Evolutionary conservation across 1,140 invertebrate species (phyloP).

Genomic region (Drosophila ananassae): DNA sequence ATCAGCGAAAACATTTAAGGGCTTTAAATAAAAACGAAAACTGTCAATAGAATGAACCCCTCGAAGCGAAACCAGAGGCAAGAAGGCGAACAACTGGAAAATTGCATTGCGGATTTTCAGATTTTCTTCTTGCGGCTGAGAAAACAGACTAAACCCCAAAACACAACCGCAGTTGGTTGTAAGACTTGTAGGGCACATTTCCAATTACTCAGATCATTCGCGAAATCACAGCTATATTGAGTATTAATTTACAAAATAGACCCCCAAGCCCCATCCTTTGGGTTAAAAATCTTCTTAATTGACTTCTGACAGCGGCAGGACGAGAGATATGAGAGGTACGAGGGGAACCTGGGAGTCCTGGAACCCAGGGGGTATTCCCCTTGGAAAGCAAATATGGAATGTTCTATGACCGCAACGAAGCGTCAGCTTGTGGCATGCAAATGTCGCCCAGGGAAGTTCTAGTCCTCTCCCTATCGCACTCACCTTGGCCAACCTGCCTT

Average conservation of each 20-base stretch:
- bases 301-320: constrained; percentile 31
- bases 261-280: neutral
- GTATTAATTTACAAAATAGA: neutral
- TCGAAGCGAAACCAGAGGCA: constrained; percentile 14
- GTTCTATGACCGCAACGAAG: constrained; percentile 38
- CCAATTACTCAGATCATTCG: constrained; percentile 14
- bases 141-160: neutral
- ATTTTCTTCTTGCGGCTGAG: constrained; percentile 1
- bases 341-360: neutral
- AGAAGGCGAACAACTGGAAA: constrained; percentile 60
- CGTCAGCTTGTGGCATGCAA: constrained; percentile 50
- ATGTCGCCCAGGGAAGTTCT: constrained; percentile 31
- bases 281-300: constrained; percentile 33
- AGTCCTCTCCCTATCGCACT: neutral
- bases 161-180: constrained; percentile 17
- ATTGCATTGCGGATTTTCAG: constrained; percentile 63
- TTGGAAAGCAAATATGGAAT: constrained; percentile 25
- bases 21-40: constrained; percentile 43
- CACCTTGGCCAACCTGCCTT: neutral
- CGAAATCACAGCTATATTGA: neutral
- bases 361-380: constrained; percentile 5
- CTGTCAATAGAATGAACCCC: constrained; percentile 41
- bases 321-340: neutral
- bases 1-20: constrained; percentile 65
- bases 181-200: constrained; percentile 6